phyloP scores from a whole-genome alignment of 2,797 vertebrate genomes.

The Betta splendens region DNA sequence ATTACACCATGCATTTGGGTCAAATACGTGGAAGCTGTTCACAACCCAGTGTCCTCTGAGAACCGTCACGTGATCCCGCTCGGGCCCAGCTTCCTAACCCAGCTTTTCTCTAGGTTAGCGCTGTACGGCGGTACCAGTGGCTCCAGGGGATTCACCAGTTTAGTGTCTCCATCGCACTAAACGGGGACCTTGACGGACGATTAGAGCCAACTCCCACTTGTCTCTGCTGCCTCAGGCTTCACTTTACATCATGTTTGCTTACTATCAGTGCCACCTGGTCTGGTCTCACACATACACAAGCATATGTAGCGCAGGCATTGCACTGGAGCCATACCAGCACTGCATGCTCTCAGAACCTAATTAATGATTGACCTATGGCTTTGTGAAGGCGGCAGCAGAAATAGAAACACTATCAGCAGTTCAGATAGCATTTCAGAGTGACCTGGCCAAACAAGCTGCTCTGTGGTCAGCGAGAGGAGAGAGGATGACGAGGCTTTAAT shows the following conservation, averaged over 20 bases:
- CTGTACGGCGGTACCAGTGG: constrained; percentile 14
- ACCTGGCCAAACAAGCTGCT: constrained; percentile 47
- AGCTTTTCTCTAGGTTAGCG: constrained; percentile 50
- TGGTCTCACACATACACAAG: constrained; percentile 60
- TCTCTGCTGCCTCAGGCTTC: constrained; percentile 12
- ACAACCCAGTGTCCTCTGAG: constrained; percentile 59
- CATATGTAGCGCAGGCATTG: neutral
- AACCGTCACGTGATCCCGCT: constrained; percentile 56
- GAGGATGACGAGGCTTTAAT: constrained; percentile 46
- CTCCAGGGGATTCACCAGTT: constrained; percentile 20
- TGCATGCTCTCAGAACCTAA: constrained; percentile 18
- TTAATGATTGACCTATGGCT: constrained; percentile 70
- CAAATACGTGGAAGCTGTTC: constrained; percentile 70
- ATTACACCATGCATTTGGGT: constrained; percentile 67
- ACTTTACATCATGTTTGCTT: constrained; percentile 38
- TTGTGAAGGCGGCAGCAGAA: constrained; percentile 48
- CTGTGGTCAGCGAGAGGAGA: constrained; percentile 30
- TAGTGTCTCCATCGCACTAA: constrained; percentile 39
- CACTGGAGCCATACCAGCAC: constrained; percentile 26
- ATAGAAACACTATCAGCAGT: constrained; percentile 67
- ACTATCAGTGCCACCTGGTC: constrained; percentile 53
- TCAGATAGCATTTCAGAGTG: constrained; percentile 66
- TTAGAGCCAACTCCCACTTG: constrained; percentile 27
- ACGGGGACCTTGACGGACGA: constrained; percentile 44
- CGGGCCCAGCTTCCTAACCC: constrained; percentile 67